These are phyloP conservation scores for Oreohelix idahoensis DNA, from an alignment of 1,140 invertebrate species.

Conservation along the genomic window DNA sequence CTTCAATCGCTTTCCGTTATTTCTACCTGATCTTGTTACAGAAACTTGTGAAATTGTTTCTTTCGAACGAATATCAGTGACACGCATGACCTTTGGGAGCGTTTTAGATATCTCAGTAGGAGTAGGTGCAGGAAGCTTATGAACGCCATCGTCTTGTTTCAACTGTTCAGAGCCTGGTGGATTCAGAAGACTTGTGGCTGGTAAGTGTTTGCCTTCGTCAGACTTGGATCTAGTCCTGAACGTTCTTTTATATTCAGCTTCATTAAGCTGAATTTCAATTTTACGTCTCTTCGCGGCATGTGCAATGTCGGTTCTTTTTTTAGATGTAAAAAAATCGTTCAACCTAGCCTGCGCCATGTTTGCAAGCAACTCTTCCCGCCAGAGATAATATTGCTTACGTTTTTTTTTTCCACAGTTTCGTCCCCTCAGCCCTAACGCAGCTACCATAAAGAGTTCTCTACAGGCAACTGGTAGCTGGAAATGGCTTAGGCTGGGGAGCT, in stretches of 20 bases:
- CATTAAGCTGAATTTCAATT: slow-evolving; percentile 45
- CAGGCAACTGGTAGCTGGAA: no score
- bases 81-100: background rate
- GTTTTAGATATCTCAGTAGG: background rate
- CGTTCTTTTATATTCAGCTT: slow-evolving; percentile 38
- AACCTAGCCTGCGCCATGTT: slow-evolving; percentile 61
- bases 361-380: slow-evolving; percentile 32
- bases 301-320: slow-evolving; percentile 48
- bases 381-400: background rate
- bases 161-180: background rate
- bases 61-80: background rate
- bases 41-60: background rate
- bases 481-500: no score
- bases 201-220: background rate
- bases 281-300: slow-evolving; percentile 65
- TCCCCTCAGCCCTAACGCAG: no score
- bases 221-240: slow-evolving; percentile 21
- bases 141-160: background rate
- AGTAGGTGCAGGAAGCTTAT: no score
- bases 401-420: background rate
- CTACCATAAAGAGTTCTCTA: no score
- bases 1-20: background rate
- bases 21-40: background rate
- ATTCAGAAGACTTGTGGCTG: background rate
- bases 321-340: slow-evolving; percentile 58